Evolutionary conservation across 2,888 invertebrate species (phyloP), one percentile per base, ranked within the genome.

Genomic region (Leptura quadrifasciata): DNA sequence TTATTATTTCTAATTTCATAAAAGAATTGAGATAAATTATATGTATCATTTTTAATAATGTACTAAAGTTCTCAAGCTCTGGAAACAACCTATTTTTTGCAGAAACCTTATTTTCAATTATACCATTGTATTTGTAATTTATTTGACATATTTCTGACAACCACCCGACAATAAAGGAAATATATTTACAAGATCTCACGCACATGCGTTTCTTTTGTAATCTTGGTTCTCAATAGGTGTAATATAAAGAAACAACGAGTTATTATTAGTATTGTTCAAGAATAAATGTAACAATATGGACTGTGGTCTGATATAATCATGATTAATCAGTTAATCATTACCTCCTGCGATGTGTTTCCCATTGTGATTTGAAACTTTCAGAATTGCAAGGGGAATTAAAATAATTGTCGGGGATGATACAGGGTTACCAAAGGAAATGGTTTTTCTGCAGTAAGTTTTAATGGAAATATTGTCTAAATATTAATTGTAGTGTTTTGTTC

Each of bases 101-200:
- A 54, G 17, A 10, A 68, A 55, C 55, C 24, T 67, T 27, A 67
- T 54, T 68, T 68, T 68, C 55, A 68, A 68, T 67, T 67, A 68
- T 68, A 68, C 55, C 57, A 69, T 69, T 69, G 69, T 69, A 69
- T 69, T 69, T 69, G 35, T 58, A 58, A 69, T 69, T 69, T 69
- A 69, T 69, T 69, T 69, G 69, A 69, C 69, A 69, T 39, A 58
- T 69, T 69, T 69, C 69, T 69, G 69, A 69, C 58, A 69, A 24
- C 58, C 39, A 8, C 39, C 39, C n/a, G n/a, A 58, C 69, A 69
- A 69, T 68, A 68, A 68, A 68, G 68, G 58, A 58, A 69, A 69
- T 69, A 69, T 69, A 69, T 58, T 58, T 58, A 58, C 69, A 21
- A 69, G 58, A 69, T 69, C 69, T 54, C 69, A 69, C 69, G 69